Base-by-base conservation (phyloP, 2,888 invertebrate genomes). In the Apodemia mormo region DNA sequence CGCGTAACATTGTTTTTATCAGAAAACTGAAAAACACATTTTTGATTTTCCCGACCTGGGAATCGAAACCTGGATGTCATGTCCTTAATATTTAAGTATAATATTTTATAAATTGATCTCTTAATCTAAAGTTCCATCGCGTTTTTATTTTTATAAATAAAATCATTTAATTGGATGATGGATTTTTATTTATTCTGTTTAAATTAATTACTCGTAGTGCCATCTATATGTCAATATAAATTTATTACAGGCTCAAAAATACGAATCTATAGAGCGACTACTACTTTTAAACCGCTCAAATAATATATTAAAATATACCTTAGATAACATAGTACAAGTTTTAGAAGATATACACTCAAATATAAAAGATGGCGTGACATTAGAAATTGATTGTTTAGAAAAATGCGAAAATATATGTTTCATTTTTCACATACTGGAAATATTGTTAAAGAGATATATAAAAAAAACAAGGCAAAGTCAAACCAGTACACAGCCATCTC, bases 391-490 rank as follows among this genome's bases (percentile, higher is more conserved):
- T 30, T 29, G 75, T 14, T 73, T 73, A 10, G 80, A 85, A 49
- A 82, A 79, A 75, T 75, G 81, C 0, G 92, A 92, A 74, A 92
- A 92, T 40, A 0, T 82, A 0, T 78, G 83, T 30, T 87, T 90
- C 66, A 79, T 91, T 45, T 88, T 92, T 22, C 83, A 89, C 54
- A 68, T 88, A 56, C 29, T 93, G 58, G 87, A 91, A 73, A 74
- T 80, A 8, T 70, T 91, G 58, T 49, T 92, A 58, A 81, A 83
- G 73, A 84, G 78, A 71, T 81, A 86, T 68, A 74, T 77, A 5
- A 78, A 78, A 4, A 76, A 79, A 45, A 73, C 76, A 1, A 14
- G 61, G 1, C 72, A 71, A 1, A 80, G 77, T 29, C 81, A 83
- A 71, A 49, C 29, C 0, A 81, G 71, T 40, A 68, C 76, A 0